A percentile compares a stretch with the other conserved stretches of the same genome.
Conservation (phyloP, 2,113 vertebrate species). For the Tetrao urogallus region DNA sequence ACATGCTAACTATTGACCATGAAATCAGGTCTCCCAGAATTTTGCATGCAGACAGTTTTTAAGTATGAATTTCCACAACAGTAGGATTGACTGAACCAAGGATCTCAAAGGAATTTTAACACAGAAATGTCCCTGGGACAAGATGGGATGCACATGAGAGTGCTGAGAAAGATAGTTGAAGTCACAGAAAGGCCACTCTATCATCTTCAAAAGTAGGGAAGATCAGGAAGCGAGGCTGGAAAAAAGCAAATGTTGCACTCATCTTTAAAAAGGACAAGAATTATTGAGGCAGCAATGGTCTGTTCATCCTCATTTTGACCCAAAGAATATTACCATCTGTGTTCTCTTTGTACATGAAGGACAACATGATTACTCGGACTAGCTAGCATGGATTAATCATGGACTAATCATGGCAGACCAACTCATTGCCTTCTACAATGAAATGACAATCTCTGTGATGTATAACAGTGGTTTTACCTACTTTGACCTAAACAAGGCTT, state of each 20-base stretch:
- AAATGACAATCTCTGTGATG: conserved; percentile 3
- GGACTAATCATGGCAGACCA: conserved; percentile 14
- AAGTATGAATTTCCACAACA: not conserved
- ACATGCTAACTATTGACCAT: not conserved
- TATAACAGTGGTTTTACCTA: not conserved
- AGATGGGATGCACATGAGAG: not conserved
- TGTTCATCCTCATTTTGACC: not conserved
- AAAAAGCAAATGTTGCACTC: not conserved
- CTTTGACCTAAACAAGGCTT: conserved; percentile 18
- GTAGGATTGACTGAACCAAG: not conserved
- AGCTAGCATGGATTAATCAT: conserved; percentile 34
- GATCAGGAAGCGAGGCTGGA: not conserved
- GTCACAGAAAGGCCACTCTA: not conserved
- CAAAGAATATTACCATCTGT: conserved; percentile 8
- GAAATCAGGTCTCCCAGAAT: not conserved
- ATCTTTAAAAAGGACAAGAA: not conserved
- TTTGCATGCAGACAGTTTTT: not conserved
- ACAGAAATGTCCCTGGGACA: not conserved
- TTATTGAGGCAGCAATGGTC: not conserved
- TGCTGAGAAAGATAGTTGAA: not conserved
- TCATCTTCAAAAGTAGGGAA: not conserved
- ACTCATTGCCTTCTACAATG: conserved; percentile 6
- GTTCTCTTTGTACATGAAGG: not conserved
- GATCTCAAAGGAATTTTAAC: not conserved
- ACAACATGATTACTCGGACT: conserved; percentile 30